These are phyloP conservation scores for Limanda limanda DNA, from an alignment of 2,113 vertebrate genomes.

Conservation along the genomic window DNA sequence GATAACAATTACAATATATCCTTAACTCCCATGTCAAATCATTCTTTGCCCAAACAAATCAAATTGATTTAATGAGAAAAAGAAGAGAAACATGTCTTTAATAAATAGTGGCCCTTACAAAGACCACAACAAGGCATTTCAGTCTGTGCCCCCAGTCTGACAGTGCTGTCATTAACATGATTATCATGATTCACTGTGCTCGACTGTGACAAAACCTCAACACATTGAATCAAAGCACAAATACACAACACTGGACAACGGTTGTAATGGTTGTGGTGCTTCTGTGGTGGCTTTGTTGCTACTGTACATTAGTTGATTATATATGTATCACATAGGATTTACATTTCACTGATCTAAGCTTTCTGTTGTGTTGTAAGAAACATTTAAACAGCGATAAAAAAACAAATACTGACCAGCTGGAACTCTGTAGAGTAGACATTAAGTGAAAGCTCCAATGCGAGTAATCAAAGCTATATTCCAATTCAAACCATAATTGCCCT, in stretches of 20 bases:
- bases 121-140: slow-evolving; percentile 15
- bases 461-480: background rate
- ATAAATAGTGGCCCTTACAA: slow-evolving; percentile 39
- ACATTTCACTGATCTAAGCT: background rate
- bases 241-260: background rate
- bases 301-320: too few relatives aligned
- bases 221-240: slow-evolving; percentile 9
- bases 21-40: too few relatives aligned
- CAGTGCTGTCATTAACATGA: slow-evolving; percentile 32
- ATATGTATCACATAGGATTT: background rate
- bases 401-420: background rate
- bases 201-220: slow-evolving; percentile 10
- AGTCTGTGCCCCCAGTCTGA: background rate
- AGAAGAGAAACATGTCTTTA: background rate
- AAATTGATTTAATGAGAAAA: too few relatives aligned
- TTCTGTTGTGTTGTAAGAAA: background rate
- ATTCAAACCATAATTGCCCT: background rate
- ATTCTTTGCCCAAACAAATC: too few relatives aligned
- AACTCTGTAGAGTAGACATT: background rate
- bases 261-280: background rate
- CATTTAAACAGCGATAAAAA: background rate
- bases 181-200: slow-evolving; percentile 13
- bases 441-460: background rate
- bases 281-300: background rate
- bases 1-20: too few relatives aligned